phyloP scores from a whole-genome alignment of 1,140 invertebrate genomes.

The Drosophila azteca region DNA sequence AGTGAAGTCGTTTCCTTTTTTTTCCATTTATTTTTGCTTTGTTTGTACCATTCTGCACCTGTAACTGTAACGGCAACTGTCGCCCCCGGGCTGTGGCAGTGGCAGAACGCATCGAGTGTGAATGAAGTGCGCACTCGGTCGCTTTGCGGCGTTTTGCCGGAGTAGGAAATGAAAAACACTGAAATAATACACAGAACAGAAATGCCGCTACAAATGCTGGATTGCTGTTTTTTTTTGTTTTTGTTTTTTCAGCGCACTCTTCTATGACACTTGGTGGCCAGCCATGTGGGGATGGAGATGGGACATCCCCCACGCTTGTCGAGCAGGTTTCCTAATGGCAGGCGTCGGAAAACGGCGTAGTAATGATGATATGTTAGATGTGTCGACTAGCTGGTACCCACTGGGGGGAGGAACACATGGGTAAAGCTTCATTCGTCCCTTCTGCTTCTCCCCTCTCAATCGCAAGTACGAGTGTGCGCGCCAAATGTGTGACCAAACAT shows the following conservation, averaged over 20 bases:
- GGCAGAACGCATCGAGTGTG: slow-evolving; percentile 74
- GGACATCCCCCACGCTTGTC: slow-evolving; percentile 17
- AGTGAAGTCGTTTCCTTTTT: slow-evolving; percentile 41
- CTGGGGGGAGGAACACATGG: not conserved
- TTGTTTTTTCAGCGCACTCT: slow-evolving; percentile 57
- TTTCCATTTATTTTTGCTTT: slow-evolving; percentile 1
- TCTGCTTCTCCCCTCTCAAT: too few species aligned
- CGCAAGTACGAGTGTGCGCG: too few species aligned
- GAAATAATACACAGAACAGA: slow-evolving; percentile 43
- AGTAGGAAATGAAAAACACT: slow-evolving; percentile 63
- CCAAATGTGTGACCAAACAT: too few species aligned
- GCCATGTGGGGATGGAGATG: slow-evolving; percentile 38
- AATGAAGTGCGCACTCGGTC: slow-evolving; percentile 77
- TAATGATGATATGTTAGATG: not conserved
- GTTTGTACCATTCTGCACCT: slow-evolving; percentile 15
- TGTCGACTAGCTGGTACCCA: not conserved
- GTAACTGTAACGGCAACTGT: slow-evolving; percentile 42
- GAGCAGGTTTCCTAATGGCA: slow-evolving; percentile 48
- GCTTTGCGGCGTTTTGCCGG: slow-evolving; percentile 72
- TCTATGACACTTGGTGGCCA: slow-evolving; percentile 72
- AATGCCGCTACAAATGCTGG: slow-evolving; percentile 69
- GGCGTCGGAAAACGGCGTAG: not conserved
- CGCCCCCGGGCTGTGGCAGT: slow-evolving; percentile 20
- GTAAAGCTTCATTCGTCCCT: too few species aligned
- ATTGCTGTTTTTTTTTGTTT: slow-evolving; percentile 23